Evolutionary conservation across 2,797 vertebrate genomes (phyloP).

Genomic region (Urosaurus nigricauda): DNA sequence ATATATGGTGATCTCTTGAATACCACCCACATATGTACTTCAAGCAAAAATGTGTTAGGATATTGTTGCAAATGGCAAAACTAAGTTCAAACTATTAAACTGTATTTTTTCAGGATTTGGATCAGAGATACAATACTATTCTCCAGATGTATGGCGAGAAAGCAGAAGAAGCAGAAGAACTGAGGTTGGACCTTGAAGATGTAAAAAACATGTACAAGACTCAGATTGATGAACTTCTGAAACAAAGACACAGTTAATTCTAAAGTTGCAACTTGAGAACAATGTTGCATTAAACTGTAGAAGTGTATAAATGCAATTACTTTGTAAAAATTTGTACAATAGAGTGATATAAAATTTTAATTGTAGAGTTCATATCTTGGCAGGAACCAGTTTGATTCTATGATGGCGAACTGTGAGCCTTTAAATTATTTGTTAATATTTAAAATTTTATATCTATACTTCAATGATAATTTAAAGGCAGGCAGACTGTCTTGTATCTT

Average conservation of each 20-base stretch:
- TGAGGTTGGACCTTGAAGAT: slow-evolving; percentile 95
- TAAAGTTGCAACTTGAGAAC: slow-evolving; percentile 34
- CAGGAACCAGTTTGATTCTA: slow-evolving; percentile 71
- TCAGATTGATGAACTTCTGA: slow-evolving; percentile 96
- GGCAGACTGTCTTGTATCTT: slow-evolving; percentile 46
- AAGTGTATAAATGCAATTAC: slow-evolving; percentile 68
- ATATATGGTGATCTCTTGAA: neutral
- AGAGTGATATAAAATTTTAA: slow-evolving; percentile 67
- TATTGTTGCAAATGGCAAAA: neutral
- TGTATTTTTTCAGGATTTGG: slow-evolving; percentile 89
- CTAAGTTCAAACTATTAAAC: neutral
- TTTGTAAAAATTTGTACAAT: slow-evolving; percentile 78
- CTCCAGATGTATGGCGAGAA: slow-evolving; percentile 99
- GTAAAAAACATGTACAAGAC: slow-evolving; percentile 99
- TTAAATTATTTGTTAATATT: slow-evolving; percentile 86
- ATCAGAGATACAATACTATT: slow-evolving; percentile 98
- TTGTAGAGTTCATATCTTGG: slow-evolving; percentile 68
- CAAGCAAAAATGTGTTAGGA: neutral
- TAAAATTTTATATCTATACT: slow-evolving; percentile 60
- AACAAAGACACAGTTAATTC: slow-evolving; percentile 79
- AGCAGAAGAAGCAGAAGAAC: slow-evolving; percentile 96
- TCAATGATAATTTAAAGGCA: slow-evolving; percentile 63
- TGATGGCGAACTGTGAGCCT: slow-evolving; percentile 72
- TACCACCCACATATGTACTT: neutral
- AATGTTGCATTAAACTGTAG: slow-evolving; percentile 69